Percentiles rank a stretch among this genome's conserved stretches.
Evolutionary conservation across 2,888 invertebrate genomes (phyloP).

Genomic region (Drosophila helvetica): DNA sequence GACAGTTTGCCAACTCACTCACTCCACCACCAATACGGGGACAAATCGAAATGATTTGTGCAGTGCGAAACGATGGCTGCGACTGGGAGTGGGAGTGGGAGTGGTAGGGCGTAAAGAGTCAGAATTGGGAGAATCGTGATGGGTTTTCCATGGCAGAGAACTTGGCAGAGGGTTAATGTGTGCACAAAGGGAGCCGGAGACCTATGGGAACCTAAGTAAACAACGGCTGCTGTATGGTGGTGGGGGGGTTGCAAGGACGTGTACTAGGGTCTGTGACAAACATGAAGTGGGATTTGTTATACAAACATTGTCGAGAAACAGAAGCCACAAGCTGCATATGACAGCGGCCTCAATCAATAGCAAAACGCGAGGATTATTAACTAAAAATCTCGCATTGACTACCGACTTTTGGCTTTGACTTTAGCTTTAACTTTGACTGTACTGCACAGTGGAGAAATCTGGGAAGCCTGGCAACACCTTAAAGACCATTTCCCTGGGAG

Average conservation of each 20-base stretch:
- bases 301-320: constrained; percentile 17
- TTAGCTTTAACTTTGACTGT: constrained; percentile 18
- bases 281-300: constrained; percentile 38
- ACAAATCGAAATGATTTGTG: constrained; percentile 55
- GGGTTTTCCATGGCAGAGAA: neutral
- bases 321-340: constrained; percentile 12
- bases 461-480: constrained; percentile 36
- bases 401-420: neutral
- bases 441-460: constrained; percentile 7
- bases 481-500: constrained; percentile 49
- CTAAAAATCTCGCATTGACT: constrained; percentile 15
- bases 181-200: constrained; percentile 1
- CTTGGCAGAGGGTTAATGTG: constrained; percentile 6
- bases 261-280: constrained; percentile 25
- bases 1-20: constrained; percentile 47
- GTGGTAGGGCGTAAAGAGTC: neutral
- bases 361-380: constrained; percentile 26
- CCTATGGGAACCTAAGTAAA: constrained; percentile 41
- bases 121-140: neutral
- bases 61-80: constrained; percentile 24
- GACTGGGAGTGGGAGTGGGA: neutral
- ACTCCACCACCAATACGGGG: neutral
- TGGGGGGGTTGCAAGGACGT: neutral
- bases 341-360: constrained; percentile 31
- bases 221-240: constrained; percentile 4